phyloP scores from a whole-genome alignment of 2,888 invertebrate genomes.

The Cylloceria caligata region DNA sequence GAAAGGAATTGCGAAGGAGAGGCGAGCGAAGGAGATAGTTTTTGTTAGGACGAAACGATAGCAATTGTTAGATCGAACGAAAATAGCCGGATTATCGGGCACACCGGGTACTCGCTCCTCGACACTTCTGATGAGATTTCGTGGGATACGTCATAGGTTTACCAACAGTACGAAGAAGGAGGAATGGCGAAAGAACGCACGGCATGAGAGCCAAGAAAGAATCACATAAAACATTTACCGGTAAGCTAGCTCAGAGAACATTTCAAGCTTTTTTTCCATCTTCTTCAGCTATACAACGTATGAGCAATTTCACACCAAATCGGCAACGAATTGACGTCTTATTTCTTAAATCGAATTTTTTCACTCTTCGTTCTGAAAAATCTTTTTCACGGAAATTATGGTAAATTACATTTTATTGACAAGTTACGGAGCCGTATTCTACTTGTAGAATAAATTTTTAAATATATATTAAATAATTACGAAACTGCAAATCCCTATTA shows the following conservation, averaged over 20 bases:
- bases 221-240: conserved; percentile 44
- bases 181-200: not conserved
- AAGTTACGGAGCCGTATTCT: no score
- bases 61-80: conserved; percentile 67
- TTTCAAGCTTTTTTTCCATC: conserved; percentile 23
- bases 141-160: not conserved
- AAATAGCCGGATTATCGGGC: conserved; percentile 65
- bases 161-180: not conserved
- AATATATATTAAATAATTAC: no score
- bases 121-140: conserved; percentile 37
- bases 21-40: conserved; percentile 34
- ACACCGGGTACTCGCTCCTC: conserved; percentile 24
- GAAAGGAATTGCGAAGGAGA: not conserved
- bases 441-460: no score
- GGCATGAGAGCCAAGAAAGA: conserved; percentile 9
- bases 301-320: no score
- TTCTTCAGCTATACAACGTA: conserved; percentile 9
- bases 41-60: conserved; percentile 53
- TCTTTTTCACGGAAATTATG: no score
- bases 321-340: no score
- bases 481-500: no score
- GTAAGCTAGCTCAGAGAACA: conserved; percentile 37
- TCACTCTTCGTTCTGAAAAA: no score
- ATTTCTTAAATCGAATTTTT: no score
- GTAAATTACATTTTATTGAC: no score